Conservation (phyloP, 2,113 vertebrate genomes). For the Fulmarus glacialis region DNA sequence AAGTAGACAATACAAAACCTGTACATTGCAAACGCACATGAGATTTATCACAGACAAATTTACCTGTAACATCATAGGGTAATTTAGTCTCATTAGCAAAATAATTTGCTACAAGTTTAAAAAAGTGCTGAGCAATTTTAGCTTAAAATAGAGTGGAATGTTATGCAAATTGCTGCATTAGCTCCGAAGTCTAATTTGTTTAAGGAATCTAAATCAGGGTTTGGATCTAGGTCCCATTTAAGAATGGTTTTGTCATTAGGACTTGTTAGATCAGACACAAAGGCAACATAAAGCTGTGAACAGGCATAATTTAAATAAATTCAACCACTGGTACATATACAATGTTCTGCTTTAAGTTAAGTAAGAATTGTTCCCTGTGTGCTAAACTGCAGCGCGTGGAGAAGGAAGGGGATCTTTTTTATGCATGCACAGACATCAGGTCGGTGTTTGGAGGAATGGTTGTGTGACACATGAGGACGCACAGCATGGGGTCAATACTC, state of each 20-base stretch:
- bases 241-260: not conserved
- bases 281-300: not conserved
- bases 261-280: not conserved
- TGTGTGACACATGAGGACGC: not conserved
- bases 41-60: constrained; percentile 48
- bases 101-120: constrained; percentile 51
- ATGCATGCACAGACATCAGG: not conserved
- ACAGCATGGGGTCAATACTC: not conserved
- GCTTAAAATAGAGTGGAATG: constrained; percentile 48
- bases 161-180: constrained; percentile 53
- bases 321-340: not conserved
- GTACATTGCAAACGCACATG: not conserved
- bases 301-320: not conserved
- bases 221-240: not conserved
- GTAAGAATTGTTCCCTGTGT: not conserved
- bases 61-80: constrained; percentile 29
- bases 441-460: not conserved
- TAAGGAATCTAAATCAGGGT: constrained; percentile 6
- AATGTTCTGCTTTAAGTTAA: not conserved
- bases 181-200: constrained; percentile 47
- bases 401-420: not conserved
- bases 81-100: constrained; percentile 61
- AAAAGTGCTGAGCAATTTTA: constrained; percentile 62
- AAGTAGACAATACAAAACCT: not conserved
- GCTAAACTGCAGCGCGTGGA: accelerated